Percentiles rank a stretch among this genome's conserved stretches.
These are phyloP conservation scores for Trichomycterus rosablanca DNA, from an alignment of 2,113 vertebrate species.

Conservation along the genomic window DNA sequence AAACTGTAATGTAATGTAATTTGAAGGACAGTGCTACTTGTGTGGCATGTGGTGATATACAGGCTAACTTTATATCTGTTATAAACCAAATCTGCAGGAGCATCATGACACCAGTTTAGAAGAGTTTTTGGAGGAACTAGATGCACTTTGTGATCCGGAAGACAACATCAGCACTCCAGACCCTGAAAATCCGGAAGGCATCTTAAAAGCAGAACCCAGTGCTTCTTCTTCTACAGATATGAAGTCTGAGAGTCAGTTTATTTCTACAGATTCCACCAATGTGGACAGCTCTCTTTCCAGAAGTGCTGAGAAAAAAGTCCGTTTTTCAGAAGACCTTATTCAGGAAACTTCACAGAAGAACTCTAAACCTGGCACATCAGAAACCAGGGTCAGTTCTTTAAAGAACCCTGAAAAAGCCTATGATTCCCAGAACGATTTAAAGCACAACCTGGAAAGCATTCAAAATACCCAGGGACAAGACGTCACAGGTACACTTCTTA, in stretches of 20 bases:
- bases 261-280: constrained; percentile 3
- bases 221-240: constrained; percentile 1
- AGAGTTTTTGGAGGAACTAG: constrained; percentile 68
- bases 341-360: constrained; percentile 32
- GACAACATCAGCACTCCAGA: constrained; percentile 40
- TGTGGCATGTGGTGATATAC: no score
- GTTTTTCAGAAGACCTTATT: constrained; percentile 63
- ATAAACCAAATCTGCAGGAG: constrained; percentile 49
- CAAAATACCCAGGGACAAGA: constrained; percentile 37
- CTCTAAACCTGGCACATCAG: constrained; percentile 30
- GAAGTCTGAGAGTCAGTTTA: not conserved
- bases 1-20: no score
- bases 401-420: constrained; percentile 46
- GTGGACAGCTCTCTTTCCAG: constrained; percentile 30
- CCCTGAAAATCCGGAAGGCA: constrained; percentile 38
- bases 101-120: constrained; percentile 56
- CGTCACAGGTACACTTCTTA: not conserved
- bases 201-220: constrained; percentile 6
- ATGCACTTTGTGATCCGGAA: constrained; percentile 56
- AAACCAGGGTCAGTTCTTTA: constrained; percentile 41
- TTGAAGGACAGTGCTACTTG: no score
- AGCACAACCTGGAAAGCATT: constrained; percentile 31
- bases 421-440: constrained; percentile 14
- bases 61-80: no score
- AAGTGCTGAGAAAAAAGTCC: constrained; percentile 63